These are phyloP conservation scores for Ceratoteleas bidentatus DNA, from an alignment of 1,140 invertebrate species.

Conservation along the genomic window DNA sequence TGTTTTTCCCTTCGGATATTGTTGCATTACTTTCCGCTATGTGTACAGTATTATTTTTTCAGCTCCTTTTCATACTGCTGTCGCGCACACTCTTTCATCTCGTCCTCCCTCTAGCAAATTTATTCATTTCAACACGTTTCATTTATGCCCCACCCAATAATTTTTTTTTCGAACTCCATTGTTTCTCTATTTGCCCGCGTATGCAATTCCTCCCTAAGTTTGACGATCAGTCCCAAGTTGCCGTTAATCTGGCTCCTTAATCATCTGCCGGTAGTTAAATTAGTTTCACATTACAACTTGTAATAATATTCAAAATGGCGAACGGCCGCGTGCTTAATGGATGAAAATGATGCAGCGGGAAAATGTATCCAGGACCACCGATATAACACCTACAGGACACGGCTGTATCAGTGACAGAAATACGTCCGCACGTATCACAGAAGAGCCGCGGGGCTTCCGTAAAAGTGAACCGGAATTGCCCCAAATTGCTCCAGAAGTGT, in stretches of 20 bases:
- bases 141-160: slow-evolving; percentile 22
- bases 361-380: slow-evolving; percentile 16
- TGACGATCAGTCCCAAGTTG: background rate
- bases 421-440: slow-evolving; percentile 37
- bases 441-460: slow-evolving; percentile 41
- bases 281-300: slow-evolving; percentile 2
- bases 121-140: slow-evolving; percentile 47
- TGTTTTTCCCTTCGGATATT: slow-evolving; percentile 16
- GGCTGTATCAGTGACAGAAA: slow-evolving; percentile 32
- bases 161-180: slow-evolving; percentile 14
- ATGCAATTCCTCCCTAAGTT: background rate
- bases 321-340: slow-evolving; percentile 1
- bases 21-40: slow-evolving; percentile 13
- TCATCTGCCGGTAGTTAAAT: background rate
- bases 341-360: slow-evolving; percentile 12
- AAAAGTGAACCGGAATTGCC: slow-evolving; percentile 48
- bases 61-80: slow-evolving; percentile 20
- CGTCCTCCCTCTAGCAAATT: slow-evolving; percentile 29
- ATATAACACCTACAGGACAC: slow-evolving; percentile 12
- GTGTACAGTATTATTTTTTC: slow-evolving; percentile 34
- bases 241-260: background rate
- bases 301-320: background rate
- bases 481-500: slow-evolving; percentile 49
- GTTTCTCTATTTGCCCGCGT: slow-evolving; percentile 1
- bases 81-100: slow-evolving; percentile 11